Evolutionary conservation across 1,140 invertebrate genomes (phyloP), one percentile per base, ranked within the genome.

Genomic region (Drosophila kurseongensis): DNA sequence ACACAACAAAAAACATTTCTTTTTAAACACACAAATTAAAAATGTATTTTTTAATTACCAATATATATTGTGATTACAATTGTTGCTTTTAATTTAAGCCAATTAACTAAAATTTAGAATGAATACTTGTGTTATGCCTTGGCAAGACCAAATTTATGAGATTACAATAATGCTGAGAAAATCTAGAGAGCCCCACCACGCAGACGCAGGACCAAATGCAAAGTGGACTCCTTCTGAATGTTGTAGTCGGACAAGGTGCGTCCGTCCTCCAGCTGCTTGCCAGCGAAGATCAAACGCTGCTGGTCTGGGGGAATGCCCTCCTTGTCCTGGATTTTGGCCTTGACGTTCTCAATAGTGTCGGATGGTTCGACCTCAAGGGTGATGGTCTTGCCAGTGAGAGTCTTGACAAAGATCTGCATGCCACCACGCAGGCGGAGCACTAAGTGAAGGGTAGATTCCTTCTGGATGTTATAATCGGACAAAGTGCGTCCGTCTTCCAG

Each of bases 361-460:
- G 95, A 95, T 4, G 95, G 94, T 78, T 96, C 95, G 4, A 96
- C 96, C 91, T 96, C 96, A 36, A 96, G 90, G 0, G 96, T 96
- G 82, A 96, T 95, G 68, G 95, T 96, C 91, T 96, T 96, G 4
- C 95, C 96, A 32, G 95, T 96, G 0, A 96, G 91, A 27, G 95
- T 96, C 80, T 96, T 96, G 0, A 96, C 95, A 85, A 96, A 96
- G 73, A 96, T 96, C 88, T 96, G 95, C 95, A 95, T 96, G 94
- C 96, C 95, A 95, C 96, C 94, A 94, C 97, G 94, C 45, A 97
- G 94, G 93, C 96, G 94, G 6, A 97, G 93, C 5, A 98, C 97
- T 83, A 98, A 94, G 92, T 98, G 97, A 56, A 98, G 94, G 4
- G 97, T 98, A 2, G 97, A 98, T 93, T 98, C 97, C 91, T 97